These are phyloP conservation scores for Eupithecia tripunctaria DNA, from an alignment of 2,888 invertebrate species.

Conservation along the genomic window DNA sequence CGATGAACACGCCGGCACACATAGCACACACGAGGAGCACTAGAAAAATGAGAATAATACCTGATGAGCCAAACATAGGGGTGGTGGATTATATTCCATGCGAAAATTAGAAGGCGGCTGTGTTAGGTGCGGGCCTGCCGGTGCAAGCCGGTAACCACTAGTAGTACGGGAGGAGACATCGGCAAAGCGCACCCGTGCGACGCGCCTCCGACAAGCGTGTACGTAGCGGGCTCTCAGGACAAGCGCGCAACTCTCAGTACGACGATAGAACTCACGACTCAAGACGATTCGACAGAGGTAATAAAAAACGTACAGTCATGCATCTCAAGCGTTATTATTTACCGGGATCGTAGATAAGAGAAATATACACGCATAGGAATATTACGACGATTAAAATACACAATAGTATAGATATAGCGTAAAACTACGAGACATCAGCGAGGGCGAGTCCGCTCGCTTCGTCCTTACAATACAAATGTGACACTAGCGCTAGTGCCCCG, in stretches of 20 bases:
- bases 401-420: slow-evolving; percentile 80
- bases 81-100: slow-evolving; percentile 84
- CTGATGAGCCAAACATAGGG: slow-evolving; percentile 84
- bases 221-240: slow-evolving; percentile 83
- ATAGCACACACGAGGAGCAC: slow-evolving; percentile 80
- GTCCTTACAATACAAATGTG: slow-evolving; percentile 84
- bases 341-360: slow-evolving; percentile 88
- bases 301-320: slow-evolving; percentile 93
- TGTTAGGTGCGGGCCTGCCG: slow-evolving; percentile 82
- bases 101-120: slow-evolving; percentile 83
- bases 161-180: slow-evolving; percentile 78
- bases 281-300: slow-evolving; percentile 82
- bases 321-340: slow-evolving; percentile 94
- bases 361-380: slow-evolving; percentile 84
- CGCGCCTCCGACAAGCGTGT: slow-evolving; percentile 82
- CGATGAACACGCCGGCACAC: slow-evolving; percentile 78
- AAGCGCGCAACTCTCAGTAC: slow-evolving; percentile 82
- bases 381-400: slow-evolving; percentile 81
- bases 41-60: slow-evolving; percentile 82
- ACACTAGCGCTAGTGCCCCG: slow-evolving; percentile 82
- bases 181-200: slow-evolving; percentile 82
- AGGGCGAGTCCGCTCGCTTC: slow-evolving; percentile 77
- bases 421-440: slow-evolving; percentile 82
- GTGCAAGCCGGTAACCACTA: slow-evolving; percentile 79
- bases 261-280: slow-evolving; percentile 76